Base-by-base conservation (phyloP, 2,113 vertebrate genomes). In the Todiramphus chloris region DNA sequence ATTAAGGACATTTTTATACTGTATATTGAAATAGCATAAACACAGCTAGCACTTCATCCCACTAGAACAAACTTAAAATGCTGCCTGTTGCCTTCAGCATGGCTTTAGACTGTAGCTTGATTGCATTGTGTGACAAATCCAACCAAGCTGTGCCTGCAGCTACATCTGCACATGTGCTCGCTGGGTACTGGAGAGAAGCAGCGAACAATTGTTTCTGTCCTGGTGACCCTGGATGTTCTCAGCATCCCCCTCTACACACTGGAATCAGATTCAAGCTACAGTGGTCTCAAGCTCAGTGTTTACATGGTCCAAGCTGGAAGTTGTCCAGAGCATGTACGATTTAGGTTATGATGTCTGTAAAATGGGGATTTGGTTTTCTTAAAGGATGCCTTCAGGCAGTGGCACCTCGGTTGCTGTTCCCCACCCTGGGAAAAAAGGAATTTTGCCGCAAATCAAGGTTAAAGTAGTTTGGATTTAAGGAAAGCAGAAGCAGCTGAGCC, bases 151-250 rank as follows among this genome's bases (percentile, higher is more conserved):
- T 5, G 1, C 60, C 37, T 62, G 37, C 31, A 24, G 27, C 50
- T 93, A 2, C 33, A 33, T 37, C 73, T 73, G 33, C 33, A 16
- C 27, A 0, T 0, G 1, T 28, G 50, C 70, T 94, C 0, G 0
- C 64, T 37, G 69, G 11, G 4, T 41, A 67, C 72, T 50, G 68
- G 30, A 24, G 15, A 53, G 72, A 14, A 72, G 37, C 62, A 30
- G 33, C 0, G 1, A 51, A n/a, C 19, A 16, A 43, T 33, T 20
- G 33, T 37, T 30, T 16, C 39, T 58, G 28, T 58, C 37, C 50
- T 50, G 46, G 46, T 3, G 5, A 12, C 20, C 48, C 0, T 0
- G 30, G 27, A 8, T 43, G 23, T 80, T n/a, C 68, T 55, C 37
- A 24, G 21, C 44, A n/a, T 81, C 33, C 19, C 51, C 39, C 0